phyloP scores from a whole-genome alignment of 2,888 invertebrate species.

The Digitonthophagus gazella region DNA sequence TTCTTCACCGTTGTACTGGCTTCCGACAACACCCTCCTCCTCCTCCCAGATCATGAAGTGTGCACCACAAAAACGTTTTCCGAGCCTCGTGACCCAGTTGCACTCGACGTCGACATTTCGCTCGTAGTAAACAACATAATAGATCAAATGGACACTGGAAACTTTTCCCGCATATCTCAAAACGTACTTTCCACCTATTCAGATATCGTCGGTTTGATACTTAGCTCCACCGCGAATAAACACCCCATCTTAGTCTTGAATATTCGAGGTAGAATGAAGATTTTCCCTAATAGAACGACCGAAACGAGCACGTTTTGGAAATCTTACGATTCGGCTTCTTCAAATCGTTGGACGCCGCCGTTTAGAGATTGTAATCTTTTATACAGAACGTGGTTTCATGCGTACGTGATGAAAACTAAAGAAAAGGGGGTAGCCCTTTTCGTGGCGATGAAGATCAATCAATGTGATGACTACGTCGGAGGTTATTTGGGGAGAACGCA shows the following conservation, averaged over 20 bases:
- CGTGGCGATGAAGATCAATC: slow-evolving; percentile 61
- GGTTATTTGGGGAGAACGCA: slow-evolving; percentile 68
- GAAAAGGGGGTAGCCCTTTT: slow-evolving; percentile 43
- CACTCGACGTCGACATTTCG: slow-evolving; percentile 42
- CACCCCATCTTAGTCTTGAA: slow-evolving; percentile 41
- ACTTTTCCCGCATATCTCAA: slow-evolving; percentile 46
- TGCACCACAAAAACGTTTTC: slow-evolving; percentile 44
- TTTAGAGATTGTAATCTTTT: slow-evolving; percentile 49
- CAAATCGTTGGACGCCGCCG: slow-evolving; percentile 47
- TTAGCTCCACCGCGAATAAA: slow-evolving; percentile 43
- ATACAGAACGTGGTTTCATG: slow-evolving; percentile 46
- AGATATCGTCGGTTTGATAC: slow-evolving; percentile 47
- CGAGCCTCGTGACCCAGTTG: slow-evolving; percentile 44
- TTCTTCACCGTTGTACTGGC: slow-evolving; percentile 37
- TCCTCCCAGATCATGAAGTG: slow-evolving; percentile 34
- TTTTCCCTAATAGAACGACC: slow-evolving; percentile 48
- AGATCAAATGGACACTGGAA: slow-evolving; percentile 32
- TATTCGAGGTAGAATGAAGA: slow-evolving; percentile 39
- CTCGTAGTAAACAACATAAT: slow-evolving; percentile 35
- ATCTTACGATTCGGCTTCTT: slow-evolving; percentile 51
- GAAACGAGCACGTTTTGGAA: slow-evolving; percentile 58
- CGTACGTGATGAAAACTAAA: slow-evolving; percentile 40
- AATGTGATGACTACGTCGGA: slow-evolving; percentile 68
- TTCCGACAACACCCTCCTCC: neutral
- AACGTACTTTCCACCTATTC: slow-evolving; percentile 54